Evolutionary conservation across 92 coral and sea anemone species (phyloP), one percentile per base, ranked within the genome.

Genomic region (Epizoanthus illoricatus): DNA sequence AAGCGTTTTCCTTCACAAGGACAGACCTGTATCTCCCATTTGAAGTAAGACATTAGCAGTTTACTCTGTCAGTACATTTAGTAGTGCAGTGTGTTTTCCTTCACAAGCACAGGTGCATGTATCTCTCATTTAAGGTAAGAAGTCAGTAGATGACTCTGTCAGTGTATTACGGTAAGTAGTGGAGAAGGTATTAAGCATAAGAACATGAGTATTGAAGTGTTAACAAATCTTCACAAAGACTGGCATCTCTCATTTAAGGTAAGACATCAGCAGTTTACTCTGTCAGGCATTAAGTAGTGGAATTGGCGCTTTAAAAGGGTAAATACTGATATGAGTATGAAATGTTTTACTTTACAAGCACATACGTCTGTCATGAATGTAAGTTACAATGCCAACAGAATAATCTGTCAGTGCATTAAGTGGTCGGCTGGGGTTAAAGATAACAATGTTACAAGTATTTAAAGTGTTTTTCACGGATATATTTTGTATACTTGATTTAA

Each of bases 241-340:
- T 59, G 92, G 98, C 54, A 74, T 94, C 57, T 95, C 96, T 58
- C 92, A 93, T 71, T 83, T 93, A 1, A 91, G 97, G 98, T 95
- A 75, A 79, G 63, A 70, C 21, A 24, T 43, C 11, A 28, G 16
- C 1, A 18, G 19, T 17, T 20, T 10, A 49, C 11, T 49, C 2
- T 49, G 2, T 49, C 55, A 8, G 55, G 5, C 7, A 5, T 43
- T 43, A 5, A 43, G 49, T 43, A 43, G 49, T 7, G 49, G 49
- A 43, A 7, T 43, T 2, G 7, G 49, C 12, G 57, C 43, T 36
- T 19, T 18, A 13, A 28, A 17, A 41, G 16, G 2, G 42, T 21
- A 33, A 39, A 10, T n/a, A 11, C 11, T 73, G 12, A 19, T 57
- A 54, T 73, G 10, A 7, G 52, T 45, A 4, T 91, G 98, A 93